phyloP scores from a whole-genome alignment of 92 coral and sea anemone genomes.

The Pocillopora meandrina region DNA sequence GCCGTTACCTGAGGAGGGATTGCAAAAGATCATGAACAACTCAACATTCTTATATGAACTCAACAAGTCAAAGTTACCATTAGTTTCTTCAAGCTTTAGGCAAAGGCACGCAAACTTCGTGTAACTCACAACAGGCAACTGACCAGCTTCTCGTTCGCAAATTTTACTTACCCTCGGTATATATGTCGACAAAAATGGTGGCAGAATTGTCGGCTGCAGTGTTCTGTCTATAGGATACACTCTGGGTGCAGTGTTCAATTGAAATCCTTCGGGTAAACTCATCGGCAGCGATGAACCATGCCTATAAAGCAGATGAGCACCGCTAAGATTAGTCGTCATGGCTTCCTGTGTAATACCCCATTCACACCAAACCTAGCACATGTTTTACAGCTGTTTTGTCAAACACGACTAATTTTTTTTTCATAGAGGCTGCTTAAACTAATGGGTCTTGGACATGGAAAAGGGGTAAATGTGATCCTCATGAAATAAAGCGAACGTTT shows the following conservation, averaged over 20 bases:
- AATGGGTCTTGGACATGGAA: too few species aligned
- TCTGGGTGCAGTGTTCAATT: conserved; percentile 9
- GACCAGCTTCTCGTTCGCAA: background rate
- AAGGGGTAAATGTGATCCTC: too few species aligned
- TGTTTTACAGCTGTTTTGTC: too few species aligned
- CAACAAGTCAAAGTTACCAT: too few species aligned
- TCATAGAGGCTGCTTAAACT: too few species aligned
- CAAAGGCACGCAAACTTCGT: background rate
- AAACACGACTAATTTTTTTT: too few species aligned
- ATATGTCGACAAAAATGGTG: conserved; percentile 77
- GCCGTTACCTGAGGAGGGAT: conserved; percentile 70
- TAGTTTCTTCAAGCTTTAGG: background rate
- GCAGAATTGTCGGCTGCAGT: conserved; percentile 77
- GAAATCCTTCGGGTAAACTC: conserved; percentile 33
- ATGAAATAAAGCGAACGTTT: too few species aligned
- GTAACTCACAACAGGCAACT: background rate
- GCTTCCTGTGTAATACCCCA: too few species aligned
- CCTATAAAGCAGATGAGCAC: background rate
- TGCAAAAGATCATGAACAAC: too few species aligned
- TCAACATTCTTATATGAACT: too few species aligned
- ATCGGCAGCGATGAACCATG: conserved; percentile 24
- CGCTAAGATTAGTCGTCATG: too few species aligned
- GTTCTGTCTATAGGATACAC: conserved; percentile 50
- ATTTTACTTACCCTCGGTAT: conserved; percentile 78
- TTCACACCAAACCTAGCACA: too few species aligned